A percentile compares a stretch with the other conserved stretches of the same genome.
Conservation (phyloP, 1,140 invertebrate genomes). For the Nixonia krombeini region DNA sequence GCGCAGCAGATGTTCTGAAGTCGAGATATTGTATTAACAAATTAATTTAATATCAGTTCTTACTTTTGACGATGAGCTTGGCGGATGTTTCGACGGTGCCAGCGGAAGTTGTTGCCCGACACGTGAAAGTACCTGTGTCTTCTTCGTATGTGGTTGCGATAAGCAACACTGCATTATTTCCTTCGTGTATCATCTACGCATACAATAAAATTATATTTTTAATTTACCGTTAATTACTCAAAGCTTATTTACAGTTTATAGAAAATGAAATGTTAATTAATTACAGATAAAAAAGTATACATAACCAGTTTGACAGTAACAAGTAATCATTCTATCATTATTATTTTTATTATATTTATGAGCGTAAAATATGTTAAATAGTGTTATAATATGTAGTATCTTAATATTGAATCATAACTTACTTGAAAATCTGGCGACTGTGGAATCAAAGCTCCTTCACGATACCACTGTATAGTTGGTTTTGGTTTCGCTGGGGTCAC, state of each 20-base stretch:
- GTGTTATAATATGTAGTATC: too few relatives aligned
- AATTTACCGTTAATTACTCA: too few relatives aligned
- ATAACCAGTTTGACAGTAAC: too few relatives aligned
- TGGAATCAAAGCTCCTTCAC: slow-evolving; percentile 90
- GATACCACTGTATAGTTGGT: slow-evolving; percentile 90
- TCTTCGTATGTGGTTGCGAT: slow-evolving; percentile 95
- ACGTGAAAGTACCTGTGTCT: slow-evolving; percentile 93
- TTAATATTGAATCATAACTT: too few relatives aligned
- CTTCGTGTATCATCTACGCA: slow-evolving; percentile 93
- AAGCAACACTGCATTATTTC: slow-evolving; percentile 88
- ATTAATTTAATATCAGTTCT: slow-evolving; percentile 79
- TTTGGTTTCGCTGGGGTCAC: slow-evolving; percentile 83
- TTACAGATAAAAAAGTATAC: too few relatives aligned
- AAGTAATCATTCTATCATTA: too few relatives aligned
- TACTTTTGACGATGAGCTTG: slow-evolving; percentile 97
- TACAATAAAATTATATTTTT: too few relatives aligned
- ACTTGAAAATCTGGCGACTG: slow-evolving; percentile 94
- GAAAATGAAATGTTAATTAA: too few relatives aligned
- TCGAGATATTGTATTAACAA: slow-evolving; percentile 52
- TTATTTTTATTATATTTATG: too few relatives aligned
- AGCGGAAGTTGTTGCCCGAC: slow-evolving; percentile 89
- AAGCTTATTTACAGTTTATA: too few relatives aligned
- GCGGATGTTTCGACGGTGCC: slow-evolving; percentile 93
- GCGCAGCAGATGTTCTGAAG: slow-evolving; percentile 15
- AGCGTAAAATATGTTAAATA: too few relatives aligned